Evolutionary conservation across 2,797 vertebrate species (phyloP).

Genomic region (Melopsittacus undulatus): DNA sequence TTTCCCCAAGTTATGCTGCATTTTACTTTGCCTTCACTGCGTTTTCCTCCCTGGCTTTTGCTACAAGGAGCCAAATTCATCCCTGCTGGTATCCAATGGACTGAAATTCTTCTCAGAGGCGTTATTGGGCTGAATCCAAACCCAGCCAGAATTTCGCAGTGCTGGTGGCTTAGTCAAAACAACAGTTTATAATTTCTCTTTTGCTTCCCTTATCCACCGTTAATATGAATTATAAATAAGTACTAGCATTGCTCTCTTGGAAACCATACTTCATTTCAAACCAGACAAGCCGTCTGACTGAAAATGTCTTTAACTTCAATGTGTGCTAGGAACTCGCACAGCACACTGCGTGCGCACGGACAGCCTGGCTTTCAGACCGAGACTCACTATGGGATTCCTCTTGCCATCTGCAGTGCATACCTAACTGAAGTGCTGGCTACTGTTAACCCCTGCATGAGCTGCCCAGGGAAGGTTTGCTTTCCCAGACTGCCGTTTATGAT

Average conservation of each 20-base stretch:
- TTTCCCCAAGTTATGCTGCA: conserved; percentile 18
- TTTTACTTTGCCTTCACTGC: conserved; percentile 40
- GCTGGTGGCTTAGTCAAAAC: conserved; percentile 46
- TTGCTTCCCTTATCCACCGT: neutral
- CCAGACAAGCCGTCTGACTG: conserved; percentile 22
- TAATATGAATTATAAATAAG: conserved; percentile 51
- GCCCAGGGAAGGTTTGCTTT: neutral
- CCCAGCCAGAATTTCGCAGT: conserved; percentile 41
- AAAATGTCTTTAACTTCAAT: neutral
- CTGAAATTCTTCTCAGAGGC: conserved; percentile 28
- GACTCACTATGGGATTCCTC: conserved; percentile 11
- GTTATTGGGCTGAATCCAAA: conserved; percentile 27
- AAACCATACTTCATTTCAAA: conserved; percentile 34
- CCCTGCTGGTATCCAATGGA: conserved; percentile 32
- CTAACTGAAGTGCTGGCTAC: neutral
- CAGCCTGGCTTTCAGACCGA: neutral
- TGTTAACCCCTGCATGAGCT: neutral
- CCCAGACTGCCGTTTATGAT: neutral
- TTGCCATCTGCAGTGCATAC: conserved; percentile 18
- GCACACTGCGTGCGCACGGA: rapidly evolving
- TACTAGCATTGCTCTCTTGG: conserved; percentile 2
- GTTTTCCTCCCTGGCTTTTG: neutral
- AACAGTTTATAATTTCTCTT: conserved; percentile 29
- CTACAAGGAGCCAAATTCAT: conserved; percentile 30
- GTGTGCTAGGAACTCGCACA: neutral